phyloP scores from a whole-genome alignment of 2,797 vertebrate species.

The Aldrovandia affinis region DNA sequence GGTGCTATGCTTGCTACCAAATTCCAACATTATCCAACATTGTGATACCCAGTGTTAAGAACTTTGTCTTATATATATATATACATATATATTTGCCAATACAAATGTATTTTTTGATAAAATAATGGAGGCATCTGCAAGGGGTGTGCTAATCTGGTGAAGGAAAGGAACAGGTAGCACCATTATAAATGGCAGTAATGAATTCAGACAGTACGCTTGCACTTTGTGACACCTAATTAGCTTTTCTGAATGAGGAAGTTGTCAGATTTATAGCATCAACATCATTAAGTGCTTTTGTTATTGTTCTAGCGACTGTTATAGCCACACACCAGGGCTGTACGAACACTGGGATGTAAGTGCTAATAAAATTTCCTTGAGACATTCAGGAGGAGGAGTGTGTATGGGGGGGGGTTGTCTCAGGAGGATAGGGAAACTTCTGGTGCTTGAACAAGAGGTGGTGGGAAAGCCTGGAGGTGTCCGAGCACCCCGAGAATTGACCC shows the following conservation, averaged over 20 bases:
- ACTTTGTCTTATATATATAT: not conserved
- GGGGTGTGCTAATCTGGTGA: conserved; percentile 73
- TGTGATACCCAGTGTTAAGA: not conserved
- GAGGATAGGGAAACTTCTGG: conserved; percentile 8
- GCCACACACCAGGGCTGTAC: conserved; percentile 25
- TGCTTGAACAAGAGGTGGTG: not conserved
- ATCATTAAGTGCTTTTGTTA: conserved; percentile 67
- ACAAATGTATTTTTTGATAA: conserved; percentile 56
- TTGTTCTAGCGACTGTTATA: conserved; percentile 67
- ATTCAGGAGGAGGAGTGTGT: conserved; percentile 25
- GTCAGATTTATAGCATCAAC: conserved; percentile 68
- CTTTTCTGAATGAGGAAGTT: conserved; percentile 63
- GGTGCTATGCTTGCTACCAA: not conserved
- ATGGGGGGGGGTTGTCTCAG: not conserved
- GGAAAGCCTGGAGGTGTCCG: too few relatives aligned
- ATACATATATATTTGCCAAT: not conserved
- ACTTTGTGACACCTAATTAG: conserved; percentile 65
- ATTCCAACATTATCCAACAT: not conserved
- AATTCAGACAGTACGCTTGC: conserved; percentile 66
- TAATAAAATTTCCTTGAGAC: conserved; percentile 56
- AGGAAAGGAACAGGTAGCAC: conserved; percentile 67
- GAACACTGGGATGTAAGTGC: conserved; percentile 37
- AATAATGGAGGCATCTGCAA: conserved; percentile 67
- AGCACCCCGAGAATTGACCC: not conserved
- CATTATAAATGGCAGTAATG: conserved; percentile 72